Conservation (phyloP, 2,888 invertebrate species). For the Hedya salicella region DNA sequence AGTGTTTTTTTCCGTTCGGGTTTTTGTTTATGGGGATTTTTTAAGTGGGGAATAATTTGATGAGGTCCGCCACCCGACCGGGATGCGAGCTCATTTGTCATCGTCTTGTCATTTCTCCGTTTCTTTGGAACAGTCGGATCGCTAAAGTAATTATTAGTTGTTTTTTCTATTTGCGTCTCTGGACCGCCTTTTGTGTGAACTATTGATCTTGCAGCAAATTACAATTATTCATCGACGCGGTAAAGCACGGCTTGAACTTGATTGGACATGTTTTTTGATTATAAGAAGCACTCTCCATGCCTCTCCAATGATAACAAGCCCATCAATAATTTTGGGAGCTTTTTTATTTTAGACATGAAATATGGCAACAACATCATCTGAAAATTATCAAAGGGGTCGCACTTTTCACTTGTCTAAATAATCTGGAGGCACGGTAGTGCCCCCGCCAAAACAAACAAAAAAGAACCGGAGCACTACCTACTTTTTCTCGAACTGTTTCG, state of each 20-base stretch:
- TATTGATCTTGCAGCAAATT: slow-evolving; percentile 56
- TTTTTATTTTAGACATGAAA: too few relatives aligned
- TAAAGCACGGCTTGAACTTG: not conserved
- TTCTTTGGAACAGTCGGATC: slow-evolving; percentile 82
- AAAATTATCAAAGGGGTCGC: too few relatives aligned
- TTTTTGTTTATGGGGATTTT: slow-evolving; percentile 85
- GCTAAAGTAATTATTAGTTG: slow-evolving; percentile 82
- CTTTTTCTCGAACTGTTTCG: too few relatives aligned
- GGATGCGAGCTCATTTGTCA: slow-evolving; percentile 84
- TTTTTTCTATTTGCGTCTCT: slow-evolving; percentile 67
- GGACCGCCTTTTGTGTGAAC: slow-evolving; percentile 51
- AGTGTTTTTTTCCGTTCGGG: slow-evolving; percentile 76
- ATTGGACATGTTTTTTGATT: slow-evolving; percentile 11
- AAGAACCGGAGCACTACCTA: too few relatives aligned
- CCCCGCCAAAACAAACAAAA: too few relatives aligned
- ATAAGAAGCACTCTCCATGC: not conserved
- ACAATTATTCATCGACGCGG: slow-evolving; percentile 12
- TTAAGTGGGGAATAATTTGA: slow-evolving; percentile 85
- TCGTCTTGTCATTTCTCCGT: slow-evolving; percentile 85
- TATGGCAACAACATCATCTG: too few relatives aligned
- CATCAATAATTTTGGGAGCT: too few relatives aligned
- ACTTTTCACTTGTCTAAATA: too few relatives aligned
- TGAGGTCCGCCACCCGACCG: slow-evolving; percentile 85
- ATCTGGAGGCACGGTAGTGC: too few relatives aligned
- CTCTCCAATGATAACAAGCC: too few relatives aligned